phyloP scores from a whole-genome alignment of 2,797 vertebrate species.

The Mus caroli region DNA sequence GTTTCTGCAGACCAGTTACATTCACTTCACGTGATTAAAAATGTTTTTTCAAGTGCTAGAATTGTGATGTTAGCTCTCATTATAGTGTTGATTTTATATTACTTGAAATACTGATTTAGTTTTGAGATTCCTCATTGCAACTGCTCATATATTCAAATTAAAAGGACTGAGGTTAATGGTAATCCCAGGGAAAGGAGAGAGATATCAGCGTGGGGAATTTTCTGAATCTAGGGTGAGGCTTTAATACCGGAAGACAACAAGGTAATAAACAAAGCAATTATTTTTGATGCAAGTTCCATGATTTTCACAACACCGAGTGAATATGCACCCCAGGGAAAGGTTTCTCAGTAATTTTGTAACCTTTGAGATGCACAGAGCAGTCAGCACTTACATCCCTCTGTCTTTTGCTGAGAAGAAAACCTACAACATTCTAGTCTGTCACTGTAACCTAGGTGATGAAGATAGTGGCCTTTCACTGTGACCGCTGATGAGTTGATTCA shows the following conservation, averaged over 20 bases:
- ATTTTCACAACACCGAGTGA: conserved; percentile 86
- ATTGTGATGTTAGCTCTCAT: conserved; percentile 38
- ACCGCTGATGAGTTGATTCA: conserved; percentile 87
- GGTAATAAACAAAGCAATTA: conserved; percentile 90
- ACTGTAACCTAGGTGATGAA: conserved; percentile 86
- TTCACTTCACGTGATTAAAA: conserved; percentile 70
- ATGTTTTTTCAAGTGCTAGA: conserved; percentile 53
- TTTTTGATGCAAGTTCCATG: conserved; percentile 87
- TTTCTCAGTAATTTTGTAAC: conserved; percentile 85
- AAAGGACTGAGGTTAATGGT: conserved; percentile 86
- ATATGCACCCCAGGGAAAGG: conserved; percentile 82
- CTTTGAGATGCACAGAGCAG: conserved; percentile 87
- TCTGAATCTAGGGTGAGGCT: conserved; percentile 85
- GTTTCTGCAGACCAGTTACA: conserved; percentile 13
- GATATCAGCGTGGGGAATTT: conserved; percentile 83
- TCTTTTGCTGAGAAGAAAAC: conserved; percentile 78
- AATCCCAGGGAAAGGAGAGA: conserved; percentile 83
- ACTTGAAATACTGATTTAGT: conserved; percentile 80
- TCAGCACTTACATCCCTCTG: conserved; percentile 85
- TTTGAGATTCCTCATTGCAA: conserved; percentile 76
- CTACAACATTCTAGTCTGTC: conserved; percentile 83
- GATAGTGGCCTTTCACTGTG: conserved; percentile 87
- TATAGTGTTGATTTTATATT: conserved; percentile 65
- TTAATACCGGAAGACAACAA: conserved; percentile 88
- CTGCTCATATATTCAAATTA: conserved; percentile 87